Conservation (phyloP, 2,113 vertebrate species). For the Indicator maculatus region DNA sequence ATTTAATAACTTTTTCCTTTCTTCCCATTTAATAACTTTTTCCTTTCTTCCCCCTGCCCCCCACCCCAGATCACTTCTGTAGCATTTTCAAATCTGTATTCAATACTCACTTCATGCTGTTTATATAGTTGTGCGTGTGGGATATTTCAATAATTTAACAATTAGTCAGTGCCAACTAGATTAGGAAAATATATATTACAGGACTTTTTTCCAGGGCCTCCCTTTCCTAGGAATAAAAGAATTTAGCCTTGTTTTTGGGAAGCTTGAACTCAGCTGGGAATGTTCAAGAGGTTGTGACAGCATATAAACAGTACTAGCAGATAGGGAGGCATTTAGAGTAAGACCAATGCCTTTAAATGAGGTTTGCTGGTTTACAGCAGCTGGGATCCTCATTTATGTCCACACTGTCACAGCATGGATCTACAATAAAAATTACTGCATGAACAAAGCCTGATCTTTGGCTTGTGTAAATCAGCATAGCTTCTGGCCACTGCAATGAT, state of each 20-base stretch:
- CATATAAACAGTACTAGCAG: background rate
- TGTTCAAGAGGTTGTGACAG: slow-evolving; percentile 12
- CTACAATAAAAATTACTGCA: slow-evolving; percentile 45
- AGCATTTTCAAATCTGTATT: background rate
- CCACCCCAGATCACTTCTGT: background rate
- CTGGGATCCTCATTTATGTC: slow-evolving; percentile 47
- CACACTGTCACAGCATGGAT: slow-evolving; percentile 6
- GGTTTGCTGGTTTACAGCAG: slow-evolving; percentile 25
- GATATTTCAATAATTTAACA: background rate
- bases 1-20: background rate
- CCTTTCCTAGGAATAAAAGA: background rate
- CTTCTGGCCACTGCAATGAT: slow-evolving; percentile 3
- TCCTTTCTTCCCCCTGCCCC: too few relatives aligned
- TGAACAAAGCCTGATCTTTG: slow-evolving; percentile 47
- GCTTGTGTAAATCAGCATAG: slow-evolving; percentile 3
- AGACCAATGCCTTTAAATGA: slow-evolving; percentile 22
- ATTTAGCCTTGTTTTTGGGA: background rate
- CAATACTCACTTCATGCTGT: background rate
- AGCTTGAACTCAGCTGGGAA: background rate
- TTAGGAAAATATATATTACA: background rate
- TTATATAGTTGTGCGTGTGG: fast-evolving
- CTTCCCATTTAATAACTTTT: background rate
- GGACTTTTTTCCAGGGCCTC: background rate
- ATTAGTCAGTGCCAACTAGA: background rate
- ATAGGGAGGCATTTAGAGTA: slow-evolving; percentile 7